phyloP scores from a whole-genome alignment of 2,113 vertebrate species.

The Leucoraja erinaceus region DNA sequence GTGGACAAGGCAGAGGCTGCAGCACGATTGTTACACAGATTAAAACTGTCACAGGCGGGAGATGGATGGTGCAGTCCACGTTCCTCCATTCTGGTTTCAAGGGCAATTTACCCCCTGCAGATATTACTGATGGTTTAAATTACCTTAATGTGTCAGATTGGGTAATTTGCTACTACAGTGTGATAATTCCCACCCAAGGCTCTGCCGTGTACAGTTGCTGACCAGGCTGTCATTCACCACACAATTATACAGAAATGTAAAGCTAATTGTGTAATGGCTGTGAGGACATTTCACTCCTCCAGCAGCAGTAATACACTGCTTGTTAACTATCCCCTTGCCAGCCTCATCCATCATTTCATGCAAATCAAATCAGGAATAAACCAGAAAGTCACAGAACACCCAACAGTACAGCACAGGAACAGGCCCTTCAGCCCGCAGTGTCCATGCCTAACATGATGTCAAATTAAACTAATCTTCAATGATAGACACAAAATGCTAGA shows the following conservation, averaged over 20 bases:
- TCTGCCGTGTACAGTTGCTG: not conserved
- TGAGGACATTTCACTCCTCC: not conserved
- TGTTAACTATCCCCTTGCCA: constrained; percentile 9
- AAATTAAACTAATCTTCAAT: too few relatives aligned
- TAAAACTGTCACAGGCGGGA: constrained; percentile 9
- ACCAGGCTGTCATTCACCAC: not conserved
- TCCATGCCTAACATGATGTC: too few relatives aligned
- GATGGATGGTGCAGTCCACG: constrained; percentile 2
- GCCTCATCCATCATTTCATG: not conserved
- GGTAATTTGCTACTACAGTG: constrained; percentile 26
- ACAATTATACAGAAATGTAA: not conserved
- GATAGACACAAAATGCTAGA: too few relatives aligned
- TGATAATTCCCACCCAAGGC: constrained; percentile 24
- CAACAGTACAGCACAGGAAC: too few relatives aligned
- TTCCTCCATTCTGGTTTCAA: constrained; percentile 29
- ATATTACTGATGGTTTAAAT: constrained; percentile 37
- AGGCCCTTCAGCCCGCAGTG: too few relatives aligned
- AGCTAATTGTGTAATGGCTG: not conserved
- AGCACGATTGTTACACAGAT: constrained; percentile 9
- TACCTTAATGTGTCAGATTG: constrained; percentile 28
- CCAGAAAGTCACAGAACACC: not conserved
- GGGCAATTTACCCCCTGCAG: constrained; percentile 31
- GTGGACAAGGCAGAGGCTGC: too few relatives aligned
- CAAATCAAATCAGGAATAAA: constrained; percentile 19
- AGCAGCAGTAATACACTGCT: not conserved